Evolutionary conservation across 2,113 vertebrate species (phyloP), one percentile per base, ranked within the genome.

Genomic region (Varanus salvator): DNA sequence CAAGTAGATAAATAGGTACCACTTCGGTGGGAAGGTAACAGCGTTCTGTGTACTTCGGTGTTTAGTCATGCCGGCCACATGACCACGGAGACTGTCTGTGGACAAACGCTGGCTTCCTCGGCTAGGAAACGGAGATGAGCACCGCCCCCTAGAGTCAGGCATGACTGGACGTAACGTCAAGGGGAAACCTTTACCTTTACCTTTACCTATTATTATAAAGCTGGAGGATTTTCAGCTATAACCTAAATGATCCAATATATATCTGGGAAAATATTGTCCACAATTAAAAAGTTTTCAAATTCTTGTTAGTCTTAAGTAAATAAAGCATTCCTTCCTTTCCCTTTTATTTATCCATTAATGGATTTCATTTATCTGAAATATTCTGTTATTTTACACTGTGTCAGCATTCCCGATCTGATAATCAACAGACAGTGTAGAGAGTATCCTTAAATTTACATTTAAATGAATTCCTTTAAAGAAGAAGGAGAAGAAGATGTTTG

Each of bases 371-470:
- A 92, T 77, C 52, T 87, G 5, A 57, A 31, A 82, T 54, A 57
- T 76, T 83, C 21, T 8, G 44, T 82, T 87, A 93, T 94, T 88
- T 88, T 44, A 84, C 84, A 86, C 76, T 75, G 68, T 76, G 34
- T 91, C 86, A 92, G 76, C 31, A 94, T 93, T 86, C 57, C 86
- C 96, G 94, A 95, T 95, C 87, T 94, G 86, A 96, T 94, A 93
- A 90, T 95, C 90, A 95, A 31, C 12, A 85, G 8, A 60, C 2
- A 92, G 17, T 77, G 93, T 93, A 88, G 93, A 92, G 94, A 90
- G 88, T 76, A 87, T 0, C 52, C 76, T 34, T 94, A 90, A 86
- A 96, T 95, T 95, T 95, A 94, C 88, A 96, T 95, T 96, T 95
- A 93, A 96, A 93, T 91, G 86, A 94, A 94, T 94, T 92, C n/a